phyloP scores from a whole-genome alignment of 2,113 vertebrate species.

The Taurulus bubalis region DNA sequence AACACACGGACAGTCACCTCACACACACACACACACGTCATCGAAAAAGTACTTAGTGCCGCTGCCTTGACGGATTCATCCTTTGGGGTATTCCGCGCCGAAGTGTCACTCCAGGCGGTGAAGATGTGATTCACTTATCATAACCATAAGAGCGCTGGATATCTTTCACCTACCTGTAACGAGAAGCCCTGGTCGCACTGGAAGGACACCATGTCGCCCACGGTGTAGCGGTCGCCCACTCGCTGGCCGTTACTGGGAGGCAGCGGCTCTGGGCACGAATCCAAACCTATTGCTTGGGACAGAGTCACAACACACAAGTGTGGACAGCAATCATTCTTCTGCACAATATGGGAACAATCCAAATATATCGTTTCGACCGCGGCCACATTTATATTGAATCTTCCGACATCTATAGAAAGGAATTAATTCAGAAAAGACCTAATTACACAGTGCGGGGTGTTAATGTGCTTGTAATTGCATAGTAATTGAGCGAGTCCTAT shows the following conservation, averaged over 20 bases:
- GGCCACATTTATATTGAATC: constrained; percentile 20
- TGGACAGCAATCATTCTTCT: constrained; percentile 80
- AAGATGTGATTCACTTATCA: constrained; percentile 37
- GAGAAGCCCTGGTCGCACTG: constrained; percentile 95
- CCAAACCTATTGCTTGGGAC: constrained; percentile 95
- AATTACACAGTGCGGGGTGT: constrained; percentile 55
- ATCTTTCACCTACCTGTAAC: constrained; percentile 87
- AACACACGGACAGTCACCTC: not conserved
- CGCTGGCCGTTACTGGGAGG: constrained; percentile 91
- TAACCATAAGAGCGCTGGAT: not conserved
- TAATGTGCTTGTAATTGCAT: constrained; percentile 55
- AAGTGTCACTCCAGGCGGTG: constrained; percentile 40
- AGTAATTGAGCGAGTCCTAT: constrained; percentile 41
- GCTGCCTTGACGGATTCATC: constrained; percentile 24
- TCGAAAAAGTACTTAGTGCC: constrained; percentile 16
- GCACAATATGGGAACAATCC: constrained; percentile 22
- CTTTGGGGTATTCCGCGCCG: constrained; percentile 41
- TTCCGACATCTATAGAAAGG: not conserved
- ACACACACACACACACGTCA: not conserved
- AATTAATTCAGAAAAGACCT: constrained; percentile 41
- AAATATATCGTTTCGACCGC: too few relatives aligned
- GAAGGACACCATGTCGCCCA: constrained; percentile 97
- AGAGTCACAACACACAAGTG: constrained; percentile 83
- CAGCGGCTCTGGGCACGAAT: constrained; percentile 96
- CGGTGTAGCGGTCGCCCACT: constrained; percentile 94